A percentile compares a stretch with the other conserved stretches of the same genome.
These are phyloP conservation scores for Herpetotheres cachinnans DNA, from an alignment of 2,113 vertebrate genomes.

Conservation along the genomic window DNA sequence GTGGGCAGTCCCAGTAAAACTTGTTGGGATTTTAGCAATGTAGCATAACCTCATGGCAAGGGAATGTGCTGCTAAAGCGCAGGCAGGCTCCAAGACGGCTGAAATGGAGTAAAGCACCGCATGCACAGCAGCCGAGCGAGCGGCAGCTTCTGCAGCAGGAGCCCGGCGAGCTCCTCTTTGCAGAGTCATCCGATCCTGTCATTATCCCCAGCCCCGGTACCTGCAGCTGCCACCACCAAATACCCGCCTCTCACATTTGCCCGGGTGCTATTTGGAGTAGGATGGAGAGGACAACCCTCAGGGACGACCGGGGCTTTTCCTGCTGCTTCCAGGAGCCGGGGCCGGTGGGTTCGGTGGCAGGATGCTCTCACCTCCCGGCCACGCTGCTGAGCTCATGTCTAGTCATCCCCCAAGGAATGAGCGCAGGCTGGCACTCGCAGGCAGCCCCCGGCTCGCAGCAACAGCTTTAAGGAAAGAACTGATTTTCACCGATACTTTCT, in stretches of 20 bases:
- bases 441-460: background rate
- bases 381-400: conserved; percentile 40
- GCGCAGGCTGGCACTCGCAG: background rate
- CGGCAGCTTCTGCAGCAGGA: background rate
- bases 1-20: background rate
- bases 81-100: background rate
- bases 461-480: conserved; percentile 24
- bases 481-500: conserved; percentile 52
- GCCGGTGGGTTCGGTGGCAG: background rate
- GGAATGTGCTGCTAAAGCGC: background rate
- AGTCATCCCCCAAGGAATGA: conserved; percentile 33
- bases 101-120: background rate
- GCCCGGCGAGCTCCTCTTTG: background rate
- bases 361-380: conserved; percentile 48
- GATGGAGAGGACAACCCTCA: background rate
- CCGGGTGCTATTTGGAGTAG: background rate
- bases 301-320: background rate
- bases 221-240: background rate
- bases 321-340: background rate
- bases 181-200: conserved; percentile 27
- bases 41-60: background rate
- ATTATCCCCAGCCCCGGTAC: background rate
- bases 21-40: background rate
- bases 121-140: background rate
- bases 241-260: accelerated